phyloP scores from a whole-genome alignment of 1,140 invertebrate genomes.

The Acromyrmex echinatior region DNA sequence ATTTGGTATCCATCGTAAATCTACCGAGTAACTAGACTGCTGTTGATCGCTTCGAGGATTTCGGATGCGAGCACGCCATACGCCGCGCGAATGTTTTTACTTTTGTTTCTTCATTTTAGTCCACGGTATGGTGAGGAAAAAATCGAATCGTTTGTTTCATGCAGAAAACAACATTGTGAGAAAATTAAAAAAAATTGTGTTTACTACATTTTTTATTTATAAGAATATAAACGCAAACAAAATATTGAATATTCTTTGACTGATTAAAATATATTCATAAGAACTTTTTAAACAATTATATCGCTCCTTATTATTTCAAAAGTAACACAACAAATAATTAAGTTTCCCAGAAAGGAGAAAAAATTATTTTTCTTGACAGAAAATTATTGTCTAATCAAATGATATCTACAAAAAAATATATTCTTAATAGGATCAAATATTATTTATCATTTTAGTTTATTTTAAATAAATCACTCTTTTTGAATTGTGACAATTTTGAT shows the following conservation, averaged over 20 bases:
- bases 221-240: not conserved
- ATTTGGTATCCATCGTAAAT: slow-evolving; percentile 64
- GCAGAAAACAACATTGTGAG: not conserved
- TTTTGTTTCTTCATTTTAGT: slow-evolving; percentile 38
- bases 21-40: slow-evolving; percentile 53
- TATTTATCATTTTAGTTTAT: too few relatives aligned
- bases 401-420: too few relatives aligned
- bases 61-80: not conserved
- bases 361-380: too few relatives aligned
- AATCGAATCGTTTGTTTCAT: slow-evolving; percentile 5
- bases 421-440: too few relatives aligned
- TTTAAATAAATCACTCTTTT: too few relatives aligned
- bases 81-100: slow-evolving; percentile 19
- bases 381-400: too few relatives aligned
- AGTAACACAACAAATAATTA: too few relatives aligned
- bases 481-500: too few relatives aligned
- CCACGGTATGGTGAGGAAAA: not conserved
- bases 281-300: not conserved
- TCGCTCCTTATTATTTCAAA: not conserved
- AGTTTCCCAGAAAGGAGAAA: too few relatives aligned
- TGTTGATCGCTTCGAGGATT: slow-evolving; percentile 37
- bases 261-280: not conserved
- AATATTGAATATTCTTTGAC: too few relatives aligned
- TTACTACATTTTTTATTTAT: not conserved
- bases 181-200: not conserved